Percentiles rank a stretch among this genome's conserved stretches.
Conservation (phyloP, 2,113 vertebrate genomes). For the Entomyzon cyanotis region DNA sequence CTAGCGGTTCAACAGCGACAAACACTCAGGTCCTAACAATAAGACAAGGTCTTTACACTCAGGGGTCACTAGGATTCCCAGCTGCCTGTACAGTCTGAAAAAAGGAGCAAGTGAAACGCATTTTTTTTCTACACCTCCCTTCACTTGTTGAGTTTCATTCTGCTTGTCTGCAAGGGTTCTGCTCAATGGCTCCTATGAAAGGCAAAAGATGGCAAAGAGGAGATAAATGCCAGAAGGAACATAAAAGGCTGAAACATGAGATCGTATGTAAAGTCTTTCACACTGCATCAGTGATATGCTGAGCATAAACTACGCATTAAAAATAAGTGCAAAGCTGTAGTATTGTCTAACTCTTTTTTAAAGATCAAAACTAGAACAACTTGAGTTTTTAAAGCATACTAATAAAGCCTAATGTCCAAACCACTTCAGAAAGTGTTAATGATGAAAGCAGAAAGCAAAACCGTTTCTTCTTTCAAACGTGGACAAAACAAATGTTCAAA, state of each 20-base stretch:
- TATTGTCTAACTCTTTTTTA: neutral
- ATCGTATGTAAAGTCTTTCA: neutral
- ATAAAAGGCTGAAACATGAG: neutral
- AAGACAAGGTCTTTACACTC: neutral
- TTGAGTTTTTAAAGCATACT: neutral
- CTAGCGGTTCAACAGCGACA: too few species aligned
- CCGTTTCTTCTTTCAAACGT: neutral
- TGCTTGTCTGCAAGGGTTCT: neutral
- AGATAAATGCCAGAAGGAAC: neutral
- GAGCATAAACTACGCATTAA: neutral
- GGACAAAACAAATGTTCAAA: neutral
- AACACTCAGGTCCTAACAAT: neutral
- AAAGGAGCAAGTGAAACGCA: neutral
- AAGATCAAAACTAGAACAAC: neutral
- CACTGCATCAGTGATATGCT: neutral
- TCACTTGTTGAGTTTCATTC: neutral
- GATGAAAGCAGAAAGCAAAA: neutral
- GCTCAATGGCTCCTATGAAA: neutral
- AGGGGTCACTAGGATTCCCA: neutral
- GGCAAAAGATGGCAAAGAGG: neutral
- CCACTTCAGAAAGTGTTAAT: neutral
- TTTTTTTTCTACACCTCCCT: neutral
- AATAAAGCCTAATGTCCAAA: neutral
- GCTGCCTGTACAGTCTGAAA: neutral
- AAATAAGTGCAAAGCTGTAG: neutral